These are phyloP conservation scores for Pterocles orientalis DNA, from an alignment of 2,113 vertebrate genomes.

Conservation along the genomic window DNA sequence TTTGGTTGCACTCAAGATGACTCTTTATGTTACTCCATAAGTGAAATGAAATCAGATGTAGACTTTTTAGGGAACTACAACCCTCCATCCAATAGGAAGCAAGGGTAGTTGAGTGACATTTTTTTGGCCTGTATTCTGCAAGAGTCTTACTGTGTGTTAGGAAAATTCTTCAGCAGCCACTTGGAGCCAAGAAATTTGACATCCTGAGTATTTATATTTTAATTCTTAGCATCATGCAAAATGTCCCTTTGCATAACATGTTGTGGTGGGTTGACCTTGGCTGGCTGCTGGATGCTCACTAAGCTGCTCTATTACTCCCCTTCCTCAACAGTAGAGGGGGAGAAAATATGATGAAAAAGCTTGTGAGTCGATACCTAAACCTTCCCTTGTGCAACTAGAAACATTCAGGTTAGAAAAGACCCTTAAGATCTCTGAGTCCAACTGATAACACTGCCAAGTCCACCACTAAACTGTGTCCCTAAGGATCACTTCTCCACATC, in stretches of 20 bases:
- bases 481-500: too few relatives aligned
- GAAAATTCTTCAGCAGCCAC: background rate
- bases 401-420: too few relatives aligned
- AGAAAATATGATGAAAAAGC: background rate
- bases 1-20: background rate
- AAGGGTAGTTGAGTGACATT: background rate
- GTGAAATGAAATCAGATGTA: background rate
- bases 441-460: too few relatives aligned
- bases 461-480: too few relatives aligned
- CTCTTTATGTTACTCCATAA: background rate
- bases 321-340: background rate
- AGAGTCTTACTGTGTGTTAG: background rate
- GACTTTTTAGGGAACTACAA: background rate
- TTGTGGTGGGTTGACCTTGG: background rate
- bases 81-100: background rate
- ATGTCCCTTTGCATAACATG: background rate
- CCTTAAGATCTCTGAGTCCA: too few relatives aligned
- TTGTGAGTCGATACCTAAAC: background rate
- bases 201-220: background rate
- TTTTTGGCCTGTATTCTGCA: background rate
- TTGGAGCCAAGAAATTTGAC: background rate
- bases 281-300: background rate
- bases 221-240: background rate
- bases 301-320: background rate
- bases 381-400: too few relatives aligned